Evolutionary conservation across 2,113 vertebrate species (phyloP).

Genomic region (Sinocyclocheilus anophthalmus): DNA sequence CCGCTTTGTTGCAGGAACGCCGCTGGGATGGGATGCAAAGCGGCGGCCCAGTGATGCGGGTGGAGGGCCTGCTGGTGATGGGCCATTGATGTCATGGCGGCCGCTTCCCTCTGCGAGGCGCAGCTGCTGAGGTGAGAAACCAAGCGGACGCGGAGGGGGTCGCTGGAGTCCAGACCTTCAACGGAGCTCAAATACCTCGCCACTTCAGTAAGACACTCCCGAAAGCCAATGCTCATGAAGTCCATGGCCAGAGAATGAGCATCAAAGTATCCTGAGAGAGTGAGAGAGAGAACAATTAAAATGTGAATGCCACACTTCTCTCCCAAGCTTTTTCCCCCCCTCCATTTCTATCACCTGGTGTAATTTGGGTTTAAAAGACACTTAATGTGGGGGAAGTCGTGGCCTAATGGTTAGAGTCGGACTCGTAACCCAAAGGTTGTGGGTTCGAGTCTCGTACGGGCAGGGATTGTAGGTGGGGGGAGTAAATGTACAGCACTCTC

Average conservation of each 20-base stretch:
- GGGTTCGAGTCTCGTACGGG: too few species aligned
- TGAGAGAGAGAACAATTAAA: not conserved
- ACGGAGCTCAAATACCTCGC: constrained; percentile 87
- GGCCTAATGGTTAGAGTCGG: too few species aligned
- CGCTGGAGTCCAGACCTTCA: constrained; percentile 86
- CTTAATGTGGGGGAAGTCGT: not conserved
- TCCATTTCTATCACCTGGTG: too few species aligned
- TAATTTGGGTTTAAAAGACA: not conserved
- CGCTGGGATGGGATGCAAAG: constrained; percentile 80
- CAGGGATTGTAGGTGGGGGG: too few species aligned
- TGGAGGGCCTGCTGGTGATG: constrained; percentile 78
- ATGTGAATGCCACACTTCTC: not conserved
- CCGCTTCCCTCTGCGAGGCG: constrained; percentile 86
- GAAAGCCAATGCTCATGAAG: constrained; percentile 96
- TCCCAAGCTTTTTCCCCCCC: too few species aligned
- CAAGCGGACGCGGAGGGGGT: constrained; percentile 83
- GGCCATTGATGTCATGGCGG: constrained; percentile 82
- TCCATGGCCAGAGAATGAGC: constrained; percentile 90
- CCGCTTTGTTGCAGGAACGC: constrained; percentile 79
- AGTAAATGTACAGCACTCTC: too few species aligned
- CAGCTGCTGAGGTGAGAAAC: constrained; percentile 92
- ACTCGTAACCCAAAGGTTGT: too few species aligned
- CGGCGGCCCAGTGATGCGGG: constrained; percentile 82
- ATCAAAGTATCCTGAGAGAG: constrained; percentile 83
- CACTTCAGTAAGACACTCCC: constrained; percentile 90